Conservation (phyloP, 2,888 invertebrate species). For the Drosophila parthenogenetica region DNA sequence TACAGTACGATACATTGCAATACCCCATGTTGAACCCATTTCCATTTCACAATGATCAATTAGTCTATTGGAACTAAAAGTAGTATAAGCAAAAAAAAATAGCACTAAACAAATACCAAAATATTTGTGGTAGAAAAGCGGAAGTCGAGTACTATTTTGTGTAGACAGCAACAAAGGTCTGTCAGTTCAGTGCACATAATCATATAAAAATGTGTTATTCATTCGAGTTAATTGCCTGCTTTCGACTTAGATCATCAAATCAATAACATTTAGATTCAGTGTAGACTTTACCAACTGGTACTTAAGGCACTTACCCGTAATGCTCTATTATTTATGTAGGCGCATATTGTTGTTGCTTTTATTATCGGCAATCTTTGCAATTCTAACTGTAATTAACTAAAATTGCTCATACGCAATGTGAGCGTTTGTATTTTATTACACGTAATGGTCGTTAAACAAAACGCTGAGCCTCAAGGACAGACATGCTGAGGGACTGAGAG, state of each 20-base stretch:
- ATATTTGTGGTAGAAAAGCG: no score
- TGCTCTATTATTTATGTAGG: constrained; percentile 27
- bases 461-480: constrained; percentile 25
- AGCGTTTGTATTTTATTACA: constrained; percentile 33
- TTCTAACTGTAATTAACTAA: constrained; percentile 36
- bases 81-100: no score
- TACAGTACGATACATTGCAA: no score
- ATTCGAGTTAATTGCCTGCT: not conserved
- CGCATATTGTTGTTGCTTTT: constrained; percentile 18
- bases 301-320: constrained; percentile 21
- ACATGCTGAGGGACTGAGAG: not conserved
- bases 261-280: constrained; percentile 1
- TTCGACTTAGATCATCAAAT: not conserved
- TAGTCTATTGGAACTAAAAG: no score
- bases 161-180: no score
- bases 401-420: constrained; percentile 34
- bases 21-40: no score
- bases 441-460: constrained; percentile 56
- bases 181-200: no score
- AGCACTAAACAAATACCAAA: no score
- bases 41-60: no score
- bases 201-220: not conserved
- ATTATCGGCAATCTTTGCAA: constrained; percentile 26
- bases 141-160: no score
- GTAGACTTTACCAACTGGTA: not conserved